Percentiles rank a stretch among this genome's conserved stretches.
These are phyloP conservation scores for Barnardius zonarius DNA, from an alignment of 2,113 vertebrate species.

Conservation along the genomic window DNA sequence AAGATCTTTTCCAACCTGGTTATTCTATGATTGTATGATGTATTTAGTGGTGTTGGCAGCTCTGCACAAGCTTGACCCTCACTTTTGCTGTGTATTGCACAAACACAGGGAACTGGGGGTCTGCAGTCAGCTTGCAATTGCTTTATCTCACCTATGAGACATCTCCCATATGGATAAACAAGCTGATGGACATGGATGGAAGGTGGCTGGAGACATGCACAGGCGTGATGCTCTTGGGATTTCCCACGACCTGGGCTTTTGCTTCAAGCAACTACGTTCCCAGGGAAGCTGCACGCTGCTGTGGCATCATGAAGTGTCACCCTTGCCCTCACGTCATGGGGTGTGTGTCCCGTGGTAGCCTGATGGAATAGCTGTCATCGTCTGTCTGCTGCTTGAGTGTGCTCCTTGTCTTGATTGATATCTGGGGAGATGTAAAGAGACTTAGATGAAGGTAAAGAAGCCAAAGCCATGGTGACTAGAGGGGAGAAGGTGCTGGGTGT, in stretches of 20 bases:
- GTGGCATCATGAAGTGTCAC: neutral
- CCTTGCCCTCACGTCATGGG: neutral
- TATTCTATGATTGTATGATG: neutral
- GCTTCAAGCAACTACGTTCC: fast-evolving
- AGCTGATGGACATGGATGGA: fast-evolving
- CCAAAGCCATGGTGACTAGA: neutral
- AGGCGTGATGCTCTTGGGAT: neutral
- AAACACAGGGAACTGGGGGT: fast-evolving
- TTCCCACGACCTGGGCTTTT: neutral
- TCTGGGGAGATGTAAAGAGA: neutral
- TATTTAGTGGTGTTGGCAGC: neutral
- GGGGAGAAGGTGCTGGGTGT: neutral
- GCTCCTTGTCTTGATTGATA: neutral
- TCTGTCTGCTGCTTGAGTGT: neutral
- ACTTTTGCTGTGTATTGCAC: fast-evolving
- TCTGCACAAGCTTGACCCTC: neutral
- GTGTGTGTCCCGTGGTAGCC: neutral
- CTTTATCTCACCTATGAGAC: neutral
- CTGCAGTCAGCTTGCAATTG: neutral
- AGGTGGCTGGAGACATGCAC: neutral
- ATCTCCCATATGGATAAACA: fast-evolving
- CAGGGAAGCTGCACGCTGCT: neutral
- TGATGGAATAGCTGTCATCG: neutral
- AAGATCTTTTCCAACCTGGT: neutral
- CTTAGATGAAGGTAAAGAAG: neutral